Percentiles rank a stretch among this genome's conserved stretches.
Conservation (phyloP, 1,140 invertebrate genomes). For the Delia radicum region DNA sequence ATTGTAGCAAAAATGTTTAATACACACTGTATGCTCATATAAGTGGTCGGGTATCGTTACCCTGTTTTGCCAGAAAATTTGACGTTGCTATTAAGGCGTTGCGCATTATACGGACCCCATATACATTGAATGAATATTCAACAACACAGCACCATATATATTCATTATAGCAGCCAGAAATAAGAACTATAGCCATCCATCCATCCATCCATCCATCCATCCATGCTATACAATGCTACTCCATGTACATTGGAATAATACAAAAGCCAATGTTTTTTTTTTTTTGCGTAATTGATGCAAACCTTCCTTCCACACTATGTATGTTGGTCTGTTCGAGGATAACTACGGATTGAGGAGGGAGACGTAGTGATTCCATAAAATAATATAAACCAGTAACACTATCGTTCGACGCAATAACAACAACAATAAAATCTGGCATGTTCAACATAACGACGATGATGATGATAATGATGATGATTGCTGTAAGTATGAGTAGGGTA, state of each 20-base stretch:
- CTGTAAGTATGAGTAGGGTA: neutral
- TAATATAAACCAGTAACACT: neutral
- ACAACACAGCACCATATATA: neutral
- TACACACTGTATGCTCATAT: neutral
- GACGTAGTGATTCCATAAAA: neutral
- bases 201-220: neutral
- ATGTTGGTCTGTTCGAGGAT: no score
- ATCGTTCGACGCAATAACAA: neutral
- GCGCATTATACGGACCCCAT: conserved; percentile 13
- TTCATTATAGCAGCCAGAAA: neutral
- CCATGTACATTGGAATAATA: neutral
- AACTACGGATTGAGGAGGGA: no score
- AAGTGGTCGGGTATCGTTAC: conserved; percentile 22
- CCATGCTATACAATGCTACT: neutral
- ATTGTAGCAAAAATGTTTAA: neutral
- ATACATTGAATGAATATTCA: neutral
- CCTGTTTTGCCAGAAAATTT: conserved; percentile 14
- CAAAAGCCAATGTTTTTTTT: neutral
- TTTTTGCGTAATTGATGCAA: conserved; percentile 15
- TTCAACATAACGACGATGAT: neutral
- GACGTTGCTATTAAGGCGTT: conserved; percentile 20
- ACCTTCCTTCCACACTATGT: neutral
- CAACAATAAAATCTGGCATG: neutral
- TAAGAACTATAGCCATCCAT: neutral
- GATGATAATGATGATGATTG: neutral